Evolutionary conservation across 1,140 invertebrate genomes (phyloP), one percentile per base, ranked within the genome.

Genomic region (Melipona quadrifasciata): DNA sequence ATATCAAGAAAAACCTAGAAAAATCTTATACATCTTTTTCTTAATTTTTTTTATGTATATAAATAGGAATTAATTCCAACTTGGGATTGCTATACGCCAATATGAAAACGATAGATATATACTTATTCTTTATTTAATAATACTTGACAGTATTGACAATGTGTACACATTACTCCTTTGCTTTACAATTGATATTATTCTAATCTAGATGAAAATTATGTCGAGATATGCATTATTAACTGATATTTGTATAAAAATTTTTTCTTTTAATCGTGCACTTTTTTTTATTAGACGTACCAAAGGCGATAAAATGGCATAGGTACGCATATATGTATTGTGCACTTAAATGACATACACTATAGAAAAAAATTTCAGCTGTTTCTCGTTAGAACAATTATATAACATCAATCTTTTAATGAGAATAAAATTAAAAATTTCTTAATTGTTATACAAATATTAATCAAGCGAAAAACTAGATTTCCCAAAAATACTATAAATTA

Each of bases 181-280:
- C 80, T 70, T 86, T 89, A 80, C 80, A 84, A 58, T 71, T 89
- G 81, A 34, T 65, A 24, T 74, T 89, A 85, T 39, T 70, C 71
- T 90, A 84, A 74, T 82, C 87, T 88, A 86, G 76, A 81, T 79
- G 71, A 70, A 71, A 83, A 51, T 82, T 82, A 84, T 53, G 64
- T 78, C 76, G 34, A 27, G 65, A 79, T 81, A 83, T 74, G 80
- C 84, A 78, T 55, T 51, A 51, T 82, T 84, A 89, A 89, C 84
- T 81, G 67, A 86, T 86, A 89, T 27, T 74, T 78, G 78, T 89
- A 89, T 89, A 89, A 89, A 89, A 89, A 87, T 55, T 78, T 68
- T 77, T 61, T 57, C 47, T 64, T 31, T 47, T 34, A n/a, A 67
- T 11, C 34, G 47, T 84, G 55, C 57, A 57, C 82, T 64, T 75